A percentile compares a stretch with the other conserved stretches of the same genome.
Evolutionary conservation across 92 coral and sea anemone species (phyloP).

Genomic region (Micromussa lordhowensis): DNA sequence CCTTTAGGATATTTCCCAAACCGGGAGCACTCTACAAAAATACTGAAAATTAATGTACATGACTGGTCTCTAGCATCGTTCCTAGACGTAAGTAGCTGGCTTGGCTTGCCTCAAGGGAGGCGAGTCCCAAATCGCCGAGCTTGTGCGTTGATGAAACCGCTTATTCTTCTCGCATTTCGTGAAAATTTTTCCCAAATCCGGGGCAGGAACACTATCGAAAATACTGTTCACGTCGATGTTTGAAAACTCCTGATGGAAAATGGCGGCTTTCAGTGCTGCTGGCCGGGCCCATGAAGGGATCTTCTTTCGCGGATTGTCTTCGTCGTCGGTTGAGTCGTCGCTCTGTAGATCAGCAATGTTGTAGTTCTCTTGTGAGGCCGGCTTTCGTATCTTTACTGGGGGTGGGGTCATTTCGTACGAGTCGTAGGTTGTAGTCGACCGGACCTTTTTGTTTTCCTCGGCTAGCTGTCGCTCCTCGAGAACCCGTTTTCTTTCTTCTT

Average conservation of each 20-base stretch:
- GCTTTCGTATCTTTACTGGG: slow-evolving; percentile 70
- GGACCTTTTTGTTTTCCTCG: slow-evolving; percentile 46
- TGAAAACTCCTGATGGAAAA: slow-evolving; percentile 73
- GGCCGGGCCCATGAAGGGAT: slow-evolving; percentile 94
- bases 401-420: slow-evolving; percentile 99
- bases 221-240: slow-evolving; percentile 71
- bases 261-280: slow-evolving; percentile 78
- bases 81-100: slow-evolving; percentile 31
- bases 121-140: slow-evolving; percentile 97
- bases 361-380: slow-evolving; percentile 80
- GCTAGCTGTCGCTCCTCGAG: slow-evolving; percentile 70
- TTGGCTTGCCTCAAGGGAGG: slow-evolving; percentile 74
- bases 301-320: slow-evolving; percentile 89
- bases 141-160: slow-evolving; percentile 92
- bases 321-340: slow-evolving; percentile 99
- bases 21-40: too few species aligned
- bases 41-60: background rate
- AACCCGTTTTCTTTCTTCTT: slow-evolving; percentile 53
- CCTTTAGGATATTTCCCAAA: too few species aligned
- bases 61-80: background rate
- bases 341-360: slow-evolving; percentile 86
- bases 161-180: slow-evolving; percentile 63
- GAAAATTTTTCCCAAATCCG: slow-evolving; percentile 83
- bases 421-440: slow-evolving; percentile 29
- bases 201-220: slow-evolving; percentile 78